phyloP scores from a whole-genome alignment of 2,113 vertebrate species.

The Brachyhypopomus occidentalis region DNA sequence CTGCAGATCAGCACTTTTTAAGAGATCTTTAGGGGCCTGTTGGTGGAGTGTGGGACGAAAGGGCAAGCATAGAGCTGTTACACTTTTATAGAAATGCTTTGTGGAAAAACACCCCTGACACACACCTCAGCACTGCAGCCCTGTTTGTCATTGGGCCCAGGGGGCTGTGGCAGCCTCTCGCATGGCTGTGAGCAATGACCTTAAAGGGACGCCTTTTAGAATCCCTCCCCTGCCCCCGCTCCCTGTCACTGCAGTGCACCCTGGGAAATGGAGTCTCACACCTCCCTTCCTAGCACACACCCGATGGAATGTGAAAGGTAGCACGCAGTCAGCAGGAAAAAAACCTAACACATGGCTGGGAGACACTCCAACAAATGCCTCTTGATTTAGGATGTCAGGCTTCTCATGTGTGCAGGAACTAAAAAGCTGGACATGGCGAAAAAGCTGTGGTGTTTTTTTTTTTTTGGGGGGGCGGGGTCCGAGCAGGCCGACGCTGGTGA shows the following conservation, averaged over 20 bases:
- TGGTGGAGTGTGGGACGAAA: conserved; percentile 76
- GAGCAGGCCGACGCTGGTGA: not conserved
- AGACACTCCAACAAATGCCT: not conserved
- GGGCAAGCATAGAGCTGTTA: conserved; percentile 78
- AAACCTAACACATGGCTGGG: conserved; percentile 38
- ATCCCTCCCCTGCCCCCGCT: conserved; percentile 60
- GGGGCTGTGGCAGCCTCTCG: conserved; percentile 69
- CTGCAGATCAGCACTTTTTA: conserved; percentile 79
- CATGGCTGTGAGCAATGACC: conserved; percentile 74
- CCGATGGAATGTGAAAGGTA: not conserved
- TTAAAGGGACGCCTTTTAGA: conserved; percentile 70
- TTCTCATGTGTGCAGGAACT: not conserved
- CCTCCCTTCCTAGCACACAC: conserved; percentile 3
- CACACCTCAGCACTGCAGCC: conserved; percentile 74
- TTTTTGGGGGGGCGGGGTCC: too few species aligned
- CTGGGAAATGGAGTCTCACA: conserved; percentile 64
- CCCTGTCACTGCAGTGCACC: conserved; percentile 59
- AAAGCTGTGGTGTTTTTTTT: too few species aligned
- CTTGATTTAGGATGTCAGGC: not conserved
- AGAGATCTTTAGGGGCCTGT: conserved; percentile 80
- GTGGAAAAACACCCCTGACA: conserved; percentile 82
- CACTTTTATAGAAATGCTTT: conserved; percentile 82
- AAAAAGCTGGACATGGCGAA: too few species aligned
- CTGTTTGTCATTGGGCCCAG: conserved; percentile 77
- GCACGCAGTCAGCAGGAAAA: too few species aligned